phyloP scores from a whole-genome alignment of 1,140 invertebrate genomes.

The Apis florea region DNA sequence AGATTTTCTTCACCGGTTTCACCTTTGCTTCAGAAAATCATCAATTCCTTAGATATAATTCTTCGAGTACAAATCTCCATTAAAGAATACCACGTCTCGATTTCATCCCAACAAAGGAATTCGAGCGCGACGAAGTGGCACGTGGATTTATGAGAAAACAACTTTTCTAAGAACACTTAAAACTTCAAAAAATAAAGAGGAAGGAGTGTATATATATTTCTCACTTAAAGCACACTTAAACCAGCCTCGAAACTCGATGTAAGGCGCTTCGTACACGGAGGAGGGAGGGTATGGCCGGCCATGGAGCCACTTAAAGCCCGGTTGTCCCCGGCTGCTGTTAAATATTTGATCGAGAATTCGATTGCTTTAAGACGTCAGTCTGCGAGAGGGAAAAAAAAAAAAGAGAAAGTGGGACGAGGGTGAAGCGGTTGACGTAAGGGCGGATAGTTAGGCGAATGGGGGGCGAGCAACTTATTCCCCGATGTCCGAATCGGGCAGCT shows the following conservation, averaged over 20 bases:
- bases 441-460: slow-evolving; percentile 66
- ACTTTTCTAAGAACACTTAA: slow-evolving; percentile 1
- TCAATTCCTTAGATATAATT: no score
- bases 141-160: no score
- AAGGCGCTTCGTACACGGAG: slow-evolving; percentile 40
- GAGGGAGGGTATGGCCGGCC: slow-evolving; percentile 45
- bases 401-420: neutral
- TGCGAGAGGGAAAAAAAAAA: slow-evolving; percentile 49
- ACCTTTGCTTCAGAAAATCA: no score
- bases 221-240: neutral
- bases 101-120: no score
- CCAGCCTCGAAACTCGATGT: slow-evolving; percentile 25
- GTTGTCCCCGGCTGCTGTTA: slow-evolving; percentile 68
- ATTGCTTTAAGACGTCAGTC: slow-evolving; percentile 75
- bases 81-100: no score
- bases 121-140: no score
- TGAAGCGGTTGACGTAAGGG: slow-evolving; percentile 63
- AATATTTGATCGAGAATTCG: slow-evolving; percentile 79
- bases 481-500: slow-evolving; percentile 75
- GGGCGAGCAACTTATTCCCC: slow-evolving; percentile 71
- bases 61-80: no score
- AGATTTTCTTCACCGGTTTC: no score
- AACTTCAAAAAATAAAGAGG: slow-evolving; percentile 13
- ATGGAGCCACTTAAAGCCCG: slow-evolving; percentile 65
- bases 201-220: slow-evolving; percentile 15